These are phyloP conservation scores for Orchesellides sinensis DNA, from an alignment of 2,888 invertebrate species.

Conservation along the genomic window DNA sequence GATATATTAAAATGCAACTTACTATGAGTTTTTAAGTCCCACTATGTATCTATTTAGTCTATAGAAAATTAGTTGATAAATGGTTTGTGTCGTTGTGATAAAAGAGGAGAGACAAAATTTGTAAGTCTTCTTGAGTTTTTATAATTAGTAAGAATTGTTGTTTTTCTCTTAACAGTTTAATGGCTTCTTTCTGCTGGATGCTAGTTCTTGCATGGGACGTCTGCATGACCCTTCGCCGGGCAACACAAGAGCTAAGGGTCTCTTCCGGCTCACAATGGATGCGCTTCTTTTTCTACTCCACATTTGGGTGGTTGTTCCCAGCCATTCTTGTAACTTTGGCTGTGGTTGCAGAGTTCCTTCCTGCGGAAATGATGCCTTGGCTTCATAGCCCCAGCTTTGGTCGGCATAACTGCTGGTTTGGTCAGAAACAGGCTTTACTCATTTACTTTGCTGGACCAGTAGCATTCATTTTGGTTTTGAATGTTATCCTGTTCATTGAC, in stretches of 20 bases:
- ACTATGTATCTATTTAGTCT: too few relatives aligned
- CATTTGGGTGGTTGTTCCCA: conserved; percentile 78
- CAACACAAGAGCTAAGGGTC: conserved; percentile 78
- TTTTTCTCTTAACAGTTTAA: conserved; percentile 76
- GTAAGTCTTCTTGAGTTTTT: too few relatives aligned
- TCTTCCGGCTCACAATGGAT: conserved; percentile 77
- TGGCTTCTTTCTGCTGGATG: conserved; percentile 80
- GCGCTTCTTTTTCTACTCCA: conserved; percentile 77
- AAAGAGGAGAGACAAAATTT: too few relatives aligned
- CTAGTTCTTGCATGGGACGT: conserved; percentile 79
- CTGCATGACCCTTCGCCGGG: conserved; percentile 78
- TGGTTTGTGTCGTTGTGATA: too few relatives aligned
- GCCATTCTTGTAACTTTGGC: conserved; percentile 76
- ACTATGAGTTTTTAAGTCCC: too few relatives aligned
- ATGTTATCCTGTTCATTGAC: conserved; percentile 77
- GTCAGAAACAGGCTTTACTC: conserved; percentile 78
- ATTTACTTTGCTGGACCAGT: conserved; percentile 79
- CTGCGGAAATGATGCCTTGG: conserved; percentile 72
- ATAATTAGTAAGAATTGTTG: too few relatives aligned
- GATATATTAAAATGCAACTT: too few relatives aligned
- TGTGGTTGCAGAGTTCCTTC: conserved; percentile 76
- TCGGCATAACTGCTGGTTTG: conserved; percentile 79
- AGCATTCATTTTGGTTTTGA: conserved; percentile 77
- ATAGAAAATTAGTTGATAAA: too few relatives aligned
- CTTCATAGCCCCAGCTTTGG: conserved; percentile 78